These are phyloP conservation scores for Cyclura pinguis DNA, from an alignment of 2,797 vertebrate species.

Conservation along the genomic window DNA sequence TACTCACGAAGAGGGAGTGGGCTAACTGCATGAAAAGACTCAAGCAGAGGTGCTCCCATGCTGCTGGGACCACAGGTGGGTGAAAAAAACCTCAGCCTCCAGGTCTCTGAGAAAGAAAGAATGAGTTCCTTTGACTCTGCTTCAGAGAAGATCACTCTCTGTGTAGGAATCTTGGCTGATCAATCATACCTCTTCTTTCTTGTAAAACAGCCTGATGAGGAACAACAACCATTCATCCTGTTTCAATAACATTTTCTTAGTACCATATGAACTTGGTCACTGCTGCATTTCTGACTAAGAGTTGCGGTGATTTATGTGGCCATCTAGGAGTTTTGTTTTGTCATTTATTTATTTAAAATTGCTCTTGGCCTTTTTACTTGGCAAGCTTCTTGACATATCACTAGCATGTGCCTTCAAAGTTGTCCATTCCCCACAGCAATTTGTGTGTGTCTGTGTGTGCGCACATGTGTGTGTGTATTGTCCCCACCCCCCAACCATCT, in stretches of 20 bases:
- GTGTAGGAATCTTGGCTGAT: background rate
- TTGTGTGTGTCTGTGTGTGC: background rate
- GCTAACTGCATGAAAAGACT: background rate
- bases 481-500: background rate
- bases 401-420: conserved; percentile 8
- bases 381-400: background rate
- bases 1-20: background rate
- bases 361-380: conserved; percentile 6
- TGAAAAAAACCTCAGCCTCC: background rate
- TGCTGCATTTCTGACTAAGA: background rate
- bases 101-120: background rate
- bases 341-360: background rate
- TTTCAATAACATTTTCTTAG: conserved; percentile 2
- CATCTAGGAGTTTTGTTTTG: background rate
- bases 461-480: too few relatives aligned
- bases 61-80: background rate
- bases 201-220: background rate
- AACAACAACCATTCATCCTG: background rate
- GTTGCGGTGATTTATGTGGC: background rate
- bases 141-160: too few relatives aligned
- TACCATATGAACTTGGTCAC: background rate
- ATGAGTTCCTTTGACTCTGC: background rate
- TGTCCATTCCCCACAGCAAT: conserved; percentile 10
- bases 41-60: background rate
- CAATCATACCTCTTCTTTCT: background rate